Evolutionary conservation across 2,888 invertebrate genomes (phyloP), one percentile per base, ranked within the genome.

Genomic region (Sialis lutaria): DNA sequence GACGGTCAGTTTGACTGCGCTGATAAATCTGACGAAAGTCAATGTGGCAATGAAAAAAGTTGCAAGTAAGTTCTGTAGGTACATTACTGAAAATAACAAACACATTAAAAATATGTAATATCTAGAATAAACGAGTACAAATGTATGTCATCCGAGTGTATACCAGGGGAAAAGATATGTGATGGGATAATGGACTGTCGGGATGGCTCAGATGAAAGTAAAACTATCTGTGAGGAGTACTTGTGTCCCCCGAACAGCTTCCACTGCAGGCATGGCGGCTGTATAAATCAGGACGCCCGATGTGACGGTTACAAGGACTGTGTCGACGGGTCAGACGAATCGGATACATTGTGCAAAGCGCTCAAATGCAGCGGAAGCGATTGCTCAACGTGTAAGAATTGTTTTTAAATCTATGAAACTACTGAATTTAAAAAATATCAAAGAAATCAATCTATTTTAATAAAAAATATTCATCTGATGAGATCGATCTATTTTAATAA

Each of bases 1-100:
- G 57, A 63, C 52, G 58, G 57, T 3, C 50, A 49, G 31, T 42
- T 48, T 7, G 58, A 62, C 40, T 61, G 61, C 47, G 51, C 53
- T 6, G 60, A 60, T 52, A 48, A 51, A 42, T 59, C 60, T 1
- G 60, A 60, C 50, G 59, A 59, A 50, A 53, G 48, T 30, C 50
- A 54, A 30, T 60, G 58, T 48, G 55, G 55, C n/a, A 49, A 51
- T 48, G 41, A 47, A 37, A 31, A 22, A 8, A 54, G 52, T 43
- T 57, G 58, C 50, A 48, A 49, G 56, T 57, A 48, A 51, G 53
- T 9, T 22, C 2, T 22, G 22, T n/a, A n/a, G n/a, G n/a, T 22
- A 22, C 22, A 22, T 22, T 22, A 22, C 22, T 22, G 2, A 22
- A 22, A 22, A 4, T 22, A 22, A 4, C 22, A 22, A 22, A 22